phyloP scores from a whole-genome alignment of 1,140 invertebrate species.

The Limonius californicus region DNA sequence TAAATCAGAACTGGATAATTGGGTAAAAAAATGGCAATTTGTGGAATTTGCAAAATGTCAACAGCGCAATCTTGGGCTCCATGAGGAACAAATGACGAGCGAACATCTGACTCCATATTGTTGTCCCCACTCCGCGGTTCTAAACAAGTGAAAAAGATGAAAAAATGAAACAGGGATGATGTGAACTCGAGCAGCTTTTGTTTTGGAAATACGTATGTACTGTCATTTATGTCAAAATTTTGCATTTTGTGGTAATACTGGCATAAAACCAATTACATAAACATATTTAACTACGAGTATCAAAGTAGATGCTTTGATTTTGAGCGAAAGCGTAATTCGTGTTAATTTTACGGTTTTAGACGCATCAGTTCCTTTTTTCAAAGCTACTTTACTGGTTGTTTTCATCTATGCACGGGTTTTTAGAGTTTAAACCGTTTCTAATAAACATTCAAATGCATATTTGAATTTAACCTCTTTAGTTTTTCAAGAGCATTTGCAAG shows the following conservation, averaged over 20 bases:
- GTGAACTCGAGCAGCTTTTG: conserved; percentile 23
- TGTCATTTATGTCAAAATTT: conserved; percentile 23
- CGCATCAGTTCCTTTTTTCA: neutral
- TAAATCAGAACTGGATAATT: no score
- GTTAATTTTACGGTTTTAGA: conserved; percentile 4
- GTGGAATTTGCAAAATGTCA: no score
- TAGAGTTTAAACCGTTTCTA: no score
- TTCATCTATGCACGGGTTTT: no score
- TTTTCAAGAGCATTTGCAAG: no score
- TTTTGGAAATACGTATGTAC: conserved; percentile 23
- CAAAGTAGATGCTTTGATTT: neutral
- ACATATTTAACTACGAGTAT: neutral
- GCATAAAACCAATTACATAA: neutral
- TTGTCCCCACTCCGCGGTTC: neutral
- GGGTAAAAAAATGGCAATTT: no score
- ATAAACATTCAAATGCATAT: no score
- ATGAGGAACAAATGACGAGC: neutral
- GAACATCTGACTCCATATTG: neutral
- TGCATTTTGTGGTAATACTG: neutral
- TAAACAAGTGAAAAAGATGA: neutral
- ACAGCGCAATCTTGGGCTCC: no score
- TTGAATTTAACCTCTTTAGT: no score
- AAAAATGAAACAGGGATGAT: neutral
- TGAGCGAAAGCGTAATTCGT: neutral
- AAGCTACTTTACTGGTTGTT: no score